Conservation (phyloP, 1,140 invertebrate genomes). For the Cepaea nemoralis region DNA sequence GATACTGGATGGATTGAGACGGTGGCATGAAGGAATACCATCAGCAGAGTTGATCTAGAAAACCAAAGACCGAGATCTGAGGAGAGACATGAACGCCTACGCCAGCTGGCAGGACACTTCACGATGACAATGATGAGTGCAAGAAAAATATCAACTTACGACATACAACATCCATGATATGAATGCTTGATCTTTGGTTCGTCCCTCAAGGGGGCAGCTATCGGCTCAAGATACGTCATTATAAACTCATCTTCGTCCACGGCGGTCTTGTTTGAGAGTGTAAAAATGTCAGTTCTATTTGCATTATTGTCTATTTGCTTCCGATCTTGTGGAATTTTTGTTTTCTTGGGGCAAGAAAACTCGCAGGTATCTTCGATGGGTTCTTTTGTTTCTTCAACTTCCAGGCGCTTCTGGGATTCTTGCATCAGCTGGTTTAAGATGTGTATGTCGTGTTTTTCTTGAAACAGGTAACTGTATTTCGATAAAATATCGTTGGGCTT, state of each 20-base stretch:
- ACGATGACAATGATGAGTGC: no score
- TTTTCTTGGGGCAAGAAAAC: neutral
- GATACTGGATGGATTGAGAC: no score
- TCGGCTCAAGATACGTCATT: neutral
- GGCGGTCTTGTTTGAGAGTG: neutral
- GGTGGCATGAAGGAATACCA: no score
- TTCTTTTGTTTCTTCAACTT: neutral
- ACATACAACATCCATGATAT: neutral
- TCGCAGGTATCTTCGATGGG: neutral
- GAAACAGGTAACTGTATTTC: neutral
- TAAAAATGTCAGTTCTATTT: neutral
- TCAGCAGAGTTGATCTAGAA: no score
- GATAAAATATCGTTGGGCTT: neutral
- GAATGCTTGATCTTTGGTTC: neutral
- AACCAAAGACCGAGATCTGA: no score
- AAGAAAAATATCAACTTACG: neutral
- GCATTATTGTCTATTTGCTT: neutral
- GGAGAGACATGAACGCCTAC: no score
- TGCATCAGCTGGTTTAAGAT: neutral
- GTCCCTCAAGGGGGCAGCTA: neutral
- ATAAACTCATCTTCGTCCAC: neutral
- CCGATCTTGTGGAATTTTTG: neutral
- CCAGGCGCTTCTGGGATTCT: neutral
- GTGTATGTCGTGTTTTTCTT: neutral
- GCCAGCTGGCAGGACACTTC: no score